Percentiles rank a stretch among this genome's conserved stretches.
Evolutionary conservation across 2,888 invertebrate genomes (phyloP).

Genomic region (Chydorus sphaericus): DNA sequence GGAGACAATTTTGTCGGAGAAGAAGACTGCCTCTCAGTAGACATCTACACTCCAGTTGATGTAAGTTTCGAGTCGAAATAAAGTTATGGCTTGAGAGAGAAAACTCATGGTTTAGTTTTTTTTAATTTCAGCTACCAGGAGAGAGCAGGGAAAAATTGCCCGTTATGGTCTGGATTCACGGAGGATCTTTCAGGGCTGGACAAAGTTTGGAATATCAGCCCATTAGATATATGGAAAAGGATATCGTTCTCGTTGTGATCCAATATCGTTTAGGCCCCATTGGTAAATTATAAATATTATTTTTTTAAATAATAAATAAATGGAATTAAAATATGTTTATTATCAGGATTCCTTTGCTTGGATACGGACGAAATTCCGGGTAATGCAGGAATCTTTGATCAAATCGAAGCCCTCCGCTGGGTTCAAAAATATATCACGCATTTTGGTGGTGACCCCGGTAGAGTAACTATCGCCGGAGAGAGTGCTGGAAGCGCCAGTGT

Average conservation of each 20-base stretch:
- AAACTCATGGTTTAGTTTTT: not conserved
- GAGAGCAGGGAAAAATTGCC: constrained; percentile 22
- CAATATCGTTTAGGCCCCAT: constrained; percentile 38
- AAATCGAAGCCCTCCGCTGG: constrained; percentile 17
- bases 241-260: constrained; percentile 37
- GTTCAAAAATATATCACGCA: constrained; percentile 16
- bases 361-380: constrained; percentile 17
- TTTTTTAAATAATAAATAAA: not conserved
- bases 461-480: constrained; percentile 18
- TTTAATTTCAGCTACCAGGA: not conserved
- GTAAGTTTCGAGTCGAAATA: not conserved
- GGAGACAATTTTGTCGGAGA: not conserved
- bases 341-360: constrained; percentile 15
- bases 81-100: not conserved
- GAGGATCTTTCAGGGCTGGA: constrained; percentile 35
- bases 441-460: constrained; percentile 16
- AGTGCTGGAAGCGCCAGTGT: constrained; percentile 18
- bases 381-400: constrained; percentile 17
- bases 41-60: constrained; percentile 1
- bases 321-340: not conserved
- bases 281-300: constrained; percentile 24
- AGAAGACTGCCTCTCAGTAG: not conserved
- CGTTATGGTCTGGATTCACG: constrained; percentile 38
- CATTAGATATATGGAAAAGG: constrained; percentile 34
- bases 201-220: constrained; percentile 35